A percentile compares a stretch with the other conserved stretches of the same genome.
Evolutionary conservation across 2,113 vertebrate genomes (phyloP).

Genomic region (Montifringilla adamsi): DNA sequence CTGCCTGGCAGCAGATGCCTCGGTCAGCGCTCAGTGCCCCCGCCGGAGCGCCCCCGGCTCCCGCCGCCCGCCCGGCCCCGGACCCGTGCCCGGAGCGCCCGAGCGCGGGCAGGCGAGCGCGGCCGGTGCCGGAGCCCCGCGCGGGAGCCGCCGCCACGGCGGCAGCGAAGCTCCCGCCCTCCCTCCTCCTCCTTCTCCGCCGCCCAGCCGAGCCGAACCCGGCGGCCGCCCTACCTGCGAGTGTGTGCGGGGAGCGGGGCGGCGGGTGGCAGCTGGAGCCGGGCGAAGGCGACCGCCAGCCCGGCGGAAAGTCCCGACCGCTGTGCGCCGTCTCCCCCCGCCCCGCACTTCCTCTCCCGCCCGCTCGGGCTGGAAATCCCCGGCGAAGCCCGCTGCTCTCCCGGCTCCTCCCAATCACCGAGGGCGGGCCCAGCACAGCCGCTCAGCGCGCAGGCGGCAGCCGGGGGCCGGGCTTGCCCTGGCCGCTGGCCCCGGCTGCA

Average conservation of each 20-base stretch:
- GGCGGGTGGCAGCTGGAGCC: conserved; percentile 34
- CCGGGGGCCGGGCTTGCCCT: neutral
- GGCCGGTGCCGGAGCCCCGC: neutral
- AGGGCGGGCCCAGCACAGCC: conserved; percentile 12
- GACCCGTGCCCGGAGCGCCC: neutral
- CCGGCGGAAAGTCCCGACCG: conserved; percentile 75
- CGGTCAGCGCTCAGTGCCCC: neutral
- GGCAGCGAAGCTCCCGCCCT: neutral
- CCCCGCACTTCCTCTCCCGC: conserved; percentile 67
- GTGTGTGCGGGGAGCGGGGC: neutral
- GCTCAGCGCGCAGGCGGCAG: conserved; percentile 35
- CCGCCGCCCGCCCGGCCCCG: neutral
- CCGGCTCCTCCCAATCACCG: conserved; percentile 34
- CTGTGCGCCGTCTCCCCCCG: conserved; percentile 55
- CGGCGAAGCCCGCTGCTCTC: conserved; percentile 50
- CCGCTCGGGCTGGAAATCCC: conserved; percentile 68
- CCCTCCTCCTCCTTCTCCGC: neutral
- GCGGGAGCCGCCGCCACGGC: neutral
- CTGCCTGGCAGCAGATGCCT: neutral
- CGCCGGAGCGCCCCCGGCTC: neutral
- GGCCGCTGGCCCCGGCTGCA: neutral
- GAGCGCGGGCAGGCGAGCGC: neutral
- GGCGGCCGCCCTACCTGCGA: neutral
- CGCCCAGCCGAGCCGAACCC: neutral
- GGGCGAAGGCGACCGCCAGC: conserved; percentile 19